phyloP scores from a whole-genome alignment of 2,113 vertebrate species.

The Ahaetulla prasina region DNA sequence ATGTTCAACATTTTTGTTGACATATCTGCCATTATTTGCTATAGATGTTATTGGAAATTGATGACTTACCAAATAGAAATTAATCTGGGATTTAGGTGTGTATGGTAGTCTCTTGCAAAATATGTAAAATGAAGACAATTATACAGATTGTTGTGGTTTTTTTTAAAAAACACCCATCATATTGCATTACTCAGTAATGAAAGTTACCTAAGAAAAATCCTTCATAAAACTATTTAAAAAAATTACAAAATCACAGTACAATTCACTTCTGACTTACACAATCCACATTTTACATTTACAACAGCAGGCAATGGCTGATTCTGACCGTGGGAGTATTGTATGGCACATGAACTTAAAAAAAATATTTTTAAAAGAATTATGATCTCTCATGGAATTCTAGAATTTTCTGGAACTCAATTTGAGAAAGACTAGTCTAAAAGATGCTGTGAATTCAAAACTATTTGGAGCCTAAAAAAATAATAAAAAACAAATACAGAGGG shows the following conservation, averaged over 20 bases:
- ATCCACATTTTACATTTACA: background rate
- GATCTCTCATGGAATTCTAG: background rate
- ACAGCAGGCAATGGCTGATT: background rate
- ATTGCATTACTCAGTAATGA: background rate
- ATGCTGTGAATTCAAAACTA: background rate
- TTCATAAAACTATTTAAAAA: background rate
- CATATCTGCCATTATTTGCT: background rate
- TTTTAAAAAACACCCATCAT: background rate
- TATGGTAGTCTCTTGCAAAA: background rate
- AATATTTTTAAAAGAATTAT: background rate
- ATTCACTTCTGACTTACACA: background rate
- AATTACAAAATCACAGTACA: background rate
- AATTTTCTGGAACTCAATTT: background rate
- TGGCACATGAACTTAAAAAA: background rate
- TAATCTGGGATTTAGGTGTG: background rate
- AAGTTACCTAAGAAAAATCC: background rate
- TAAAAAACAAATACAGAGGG: too few relatives aligned
- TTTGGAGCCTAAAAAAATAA: background rate
- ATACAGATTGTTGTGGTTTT: background rate
- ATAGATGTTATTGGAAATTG: slow-evolving; percentile 9
- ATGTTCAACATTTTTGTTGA: slow-evolving; percentile 24
- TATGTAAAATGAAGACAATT: background rate
- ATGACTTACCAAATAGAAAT: background rate
- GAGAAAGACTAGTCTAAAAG: background rate
- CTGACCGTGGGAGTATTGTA: background rate